Base-by-base conservation (phyloP, 1,140 invertebrate species). In the Sminthurinus signatus region DNA sequence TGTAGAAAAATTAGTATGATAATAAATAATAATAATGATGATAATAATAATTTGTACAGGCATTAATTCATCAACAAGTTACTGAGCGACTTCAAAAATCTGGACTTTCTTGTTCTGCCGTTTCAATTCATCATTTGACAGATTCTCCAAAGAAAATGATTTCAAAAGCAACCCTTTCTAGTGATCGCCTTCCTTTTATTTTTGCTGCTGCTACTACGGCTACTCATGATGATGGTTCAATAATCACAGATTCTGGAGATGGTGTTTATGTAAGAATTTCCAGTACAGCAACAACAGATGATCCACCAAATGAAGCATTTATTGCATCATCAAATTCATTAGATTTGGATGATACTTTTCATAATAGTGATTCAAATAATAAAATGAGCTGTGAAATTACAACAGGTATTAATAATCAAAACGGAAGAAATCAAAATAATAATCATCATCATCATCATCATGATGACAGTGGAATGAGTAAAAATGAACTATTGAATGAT, bases 301-400 rank as follows among this genome's bases (percentile, higher is more conserved):
- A 66, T 51, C 23, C 36, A 27, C 61, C 46, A 25, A 69, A 69
- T 46, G 63, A 69, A 46, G 67, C 67, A 2, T 69, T 69, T n/a
- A 64, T 69, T 28, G 59, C 62, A 15, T 61, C 64, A 2, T 61
- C 65, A 10, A 39, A 56, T 43, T 52, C 55, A 5, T 54, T 59
- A 2, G 29, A 57, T 42, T 31, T 44, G n/a, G n/a, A 28, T 59
- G 31, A 29, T 5, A 44, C 5, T 59, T 4, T 46, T 48, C 25
- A 3, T 14, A 27, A 44, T 59, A 2, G 28, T 56, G 0, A 25
- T 50, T 28, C 29, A 3, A 32, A 21, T 32, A 29, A 31, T 12
- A 17, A 54, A 31, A 25, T 25, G 8, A 17, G 17, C 5, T 5
- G 5, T 8, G 32, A 36, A 36, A 5, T 8, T 36, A n/a, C n/a